phyloP scores from a whole-genome alignment of 1,140 invertebrate genomes.

The Rhynchophorus ferrugineus region DNA sequence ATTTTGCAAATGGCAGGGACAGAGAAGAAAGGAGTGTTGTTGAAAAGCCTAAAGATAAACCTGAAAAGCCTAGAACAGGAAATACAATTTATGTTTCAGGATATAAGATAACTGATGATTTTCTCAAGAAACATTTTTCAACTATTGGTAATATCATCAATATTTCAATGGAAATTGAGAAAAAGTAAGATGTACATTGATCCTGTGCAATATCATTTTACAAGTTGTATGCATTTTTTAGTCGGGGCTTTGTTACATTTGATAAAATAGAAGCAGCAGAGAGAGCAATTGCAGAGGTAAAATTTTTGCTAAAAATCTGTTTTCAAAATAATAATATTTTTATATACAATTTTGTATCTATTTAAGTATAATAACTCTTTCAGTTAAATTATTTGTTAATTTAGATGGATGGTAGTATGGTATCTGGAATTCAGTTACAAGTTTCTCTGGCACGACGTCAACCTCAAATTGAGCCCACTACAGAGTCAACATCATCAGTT shows the following conservation, averaged over 20 bases:
- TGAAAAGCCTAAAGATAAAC: slow-evolving; percentile 45
- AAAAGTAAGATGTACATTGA: slow-evolving; percentile 54
- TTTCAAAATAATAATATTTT: slow-evolving; percentile 25
- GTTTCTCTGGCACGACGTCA: slow-evolving; percentile 78
- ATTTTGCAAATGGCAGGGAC: slow-evolving; percentile 75
- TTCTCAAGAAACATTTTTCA: slow-evolving; percentile 70
- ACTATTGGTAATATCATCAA: slow-evolving; percentile 76
- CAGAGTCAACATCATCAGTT: slow-evolving; percentile 67
- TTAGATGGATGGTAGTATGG: slow-evolving; percentile 70
- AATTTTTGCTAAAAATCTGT: slow-evolving; percentile 13
- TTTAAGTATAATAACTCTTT: no score
- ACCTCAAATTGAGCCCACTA: slow-evolving; percentile 69
- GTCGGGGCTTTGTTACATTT: slow-evolving; percentile 88
- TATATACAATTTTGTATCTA: no score
- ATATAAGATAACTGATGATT: slow-evolving; percentile 73
- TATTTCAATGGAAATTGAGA: slow-evolving; percentile 84
- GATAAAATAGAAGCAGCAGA: slow-evolving; percentile 81
- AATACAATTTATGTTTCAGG: slow-evolving; percentile 83
- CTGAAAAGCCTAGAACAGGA: slow-evolving; percentile 64
- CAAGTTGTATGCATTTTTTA: slow-evolving; percentile 45
- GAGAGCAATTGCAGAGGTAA: slow-evolving; percentile 73
- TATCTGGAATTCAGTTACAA: slow-evolving; percentile 68
- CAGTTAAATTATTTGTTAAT: not conserved
- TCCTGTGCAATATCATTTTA: slow-evolving; percentile 16
- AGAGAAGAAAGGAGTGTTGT: slow-evolving; percentile 49